phyloP scores from a whole-genome alignment of 2,888 invertebrate species.

The Dicycla oo region DNA sequence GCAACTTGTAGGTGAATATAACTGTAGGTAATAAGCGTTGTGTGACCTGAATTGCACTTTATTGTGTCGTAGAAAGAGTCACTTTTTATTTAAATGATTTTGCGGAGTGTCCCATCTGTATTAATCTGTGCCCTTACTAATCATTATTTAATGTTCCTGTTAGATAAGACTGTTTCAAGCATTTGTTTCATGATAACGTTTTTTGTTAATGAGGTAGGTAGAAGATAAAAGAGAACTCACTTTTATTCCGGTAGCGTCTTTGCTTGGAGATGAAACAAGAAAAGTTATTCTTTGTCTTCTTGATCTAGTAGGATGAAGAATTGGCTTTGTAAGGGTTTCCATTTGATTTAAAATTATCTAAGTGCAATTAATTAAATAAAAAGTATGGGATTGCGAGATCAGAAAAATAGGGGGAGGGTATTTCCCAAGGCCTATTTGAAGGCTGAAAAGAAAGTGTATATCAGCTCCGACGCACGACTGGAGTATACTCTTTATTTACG shows the following conservation, averaged over 20 bases:
- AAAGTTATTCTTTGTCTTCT: neutral
- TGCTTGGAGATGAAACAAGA: conserved; percentile 1
- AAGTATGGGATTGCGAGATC: neutral
- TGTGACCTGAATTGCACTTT: no score
- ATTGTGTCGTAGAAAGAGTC: no score
- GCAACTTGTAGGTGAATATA: no score
- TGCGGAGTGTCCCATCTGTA: no score
- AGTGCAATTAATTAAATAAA: neutral
- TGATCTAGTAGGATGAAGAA: neutral
- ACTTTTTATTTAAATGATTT: no score
- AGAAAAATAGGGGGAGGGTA: neutral
- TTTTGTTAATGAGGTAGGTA: conserved; percentile 33
- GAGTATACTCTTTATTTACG: no score
- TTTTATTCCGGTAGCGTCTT: conserved; percentile 1
- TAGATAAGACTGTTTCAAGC: conserved; percentile 28
- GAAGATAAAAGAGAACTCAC: conserved; percentile 14
- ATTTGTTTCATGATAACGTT: conserved; percentile 23
- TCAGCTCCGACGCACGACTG: no score
- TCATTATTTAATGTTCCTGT: conserved; percentile 11
- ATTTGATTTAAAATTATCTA: neutral
- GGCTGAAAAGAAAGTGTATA: neutral
- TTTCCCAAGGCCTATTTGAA: neutral
- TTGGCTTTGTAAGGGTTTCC: neutral
- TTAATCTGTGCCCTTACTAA: no score
- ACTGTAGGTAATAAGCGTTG: no score